Conservation (phyloP, 2,888 invertebrate species). For the Metellina segmentata region DNA sequence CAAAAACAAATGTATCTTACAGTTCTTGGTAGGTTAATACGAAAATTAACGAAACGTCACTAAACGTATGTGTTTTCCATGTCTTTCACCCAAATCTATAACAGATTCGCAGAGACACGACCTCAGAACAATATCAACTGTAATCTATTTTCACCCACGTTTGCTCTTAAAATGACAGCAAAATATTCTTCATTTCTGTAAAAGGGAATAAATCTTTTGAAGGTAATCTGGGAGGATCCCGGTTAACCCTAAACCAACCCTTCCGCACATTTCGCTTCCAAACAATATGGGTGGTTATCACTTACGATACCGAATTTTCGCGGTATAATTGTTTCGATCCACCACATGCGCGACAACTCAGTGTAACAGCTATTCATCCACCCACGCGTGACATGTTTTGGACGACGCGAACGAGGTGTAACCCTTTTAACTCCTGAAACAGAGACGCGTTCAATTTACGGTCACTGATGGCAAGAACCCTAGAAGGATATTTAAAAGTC, state of each 20-base stretch:
- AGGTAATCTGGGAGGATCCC: background rate
- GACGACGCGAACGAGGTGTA: background rate
- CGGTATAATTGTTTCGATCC: background rate
- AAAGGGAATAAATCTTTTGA: background rate
- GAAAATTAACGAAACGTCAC: no score
- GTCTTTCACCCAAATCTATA: no score
- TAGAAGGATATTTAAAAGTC: background rate
- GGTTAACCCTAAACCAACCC: background rate
- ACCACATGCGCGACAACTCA: background rate
- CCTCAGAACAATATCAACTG: no score
- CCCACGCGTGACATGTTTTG: background rate
- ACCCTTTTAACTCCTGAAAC: background rate
- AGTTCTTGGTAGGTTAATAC: no score
- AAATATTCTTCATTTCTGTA: background rate
- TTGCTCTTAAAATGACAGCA: background rate
- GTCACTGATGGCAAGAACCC: no score
- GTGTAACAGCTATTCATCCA: background rate
- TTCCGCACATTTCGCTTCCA: background rate
- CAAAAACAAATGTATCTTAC: no score
- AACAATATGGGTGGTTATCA: slow-evolving; percentile 29
- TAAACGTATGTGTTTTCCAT: no score
- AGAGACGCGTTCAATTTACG: background rate
- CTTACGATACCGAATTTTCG: slow-evolving; percentile 21
- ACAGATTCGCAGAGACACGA: no score
- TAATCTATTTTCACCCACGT: background rate